Base-by-base conservation (phyloP, 2,113 vertebrate species). In the Ginglymostoma cirratum region DNA sequence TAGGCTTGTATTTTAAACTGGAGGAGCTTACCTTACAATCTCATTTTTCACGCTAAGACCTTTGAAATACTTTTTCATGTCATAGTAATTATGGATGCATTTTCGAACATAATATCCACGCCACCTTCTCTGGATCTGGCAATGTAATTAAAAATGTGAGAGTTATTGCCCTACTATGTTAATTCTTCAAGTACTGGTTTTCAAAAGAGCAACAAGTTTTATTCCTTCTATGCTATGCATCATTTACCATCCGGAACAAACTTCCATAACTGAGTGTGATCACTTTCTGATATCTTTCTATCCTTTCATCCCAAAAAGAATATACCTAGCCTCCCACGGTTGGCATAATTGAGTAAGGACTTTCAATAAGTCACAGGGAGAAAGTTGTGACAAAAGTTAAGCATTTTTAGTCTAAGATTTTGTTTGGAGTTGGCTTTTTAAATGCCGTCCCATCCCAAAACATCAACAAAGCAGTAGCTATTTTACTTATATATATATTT, bases 121-220 rank as follows among this genome's bases (percentile, higher is more conserved):
- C 99, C 99, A 99, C 23, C 61, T 97, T 96, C 96, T 97, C 97
- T 99, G 99, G 97, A 99, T 99, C 99, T 99, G 96, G 96, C 92
- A 96, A 94, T 48, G 90, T 96, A 97, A 96, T 95, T 95, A 76
- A 72, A 45, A 72, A 72, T 76, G 12, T 52, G 42, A 34, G 24
- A 95, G 12, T 70, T 72, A 48, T 52, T 95, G 27, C 14, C 27
- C 8, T 27, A 70, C 24, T 72, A 48, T 10, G 10, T 70, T 48
- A 95, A 48, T 15, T 72, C 23, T 52, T 72, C 6, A 48, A 72
- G 24, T 48, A 72, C 15, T 34, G 42, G 42, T 2, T 95, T 95
- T 95, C 42, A 48, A 30, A 12, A 34, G 27, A 95, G 14, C 34
- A 93, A 42, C n/a, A 83, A 38, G 38, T 38, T 83, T 83, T 0